Base-by-base conservation (phyloP, 64 coral and sea anemone species). In the Montipora foliosa region DNA sequence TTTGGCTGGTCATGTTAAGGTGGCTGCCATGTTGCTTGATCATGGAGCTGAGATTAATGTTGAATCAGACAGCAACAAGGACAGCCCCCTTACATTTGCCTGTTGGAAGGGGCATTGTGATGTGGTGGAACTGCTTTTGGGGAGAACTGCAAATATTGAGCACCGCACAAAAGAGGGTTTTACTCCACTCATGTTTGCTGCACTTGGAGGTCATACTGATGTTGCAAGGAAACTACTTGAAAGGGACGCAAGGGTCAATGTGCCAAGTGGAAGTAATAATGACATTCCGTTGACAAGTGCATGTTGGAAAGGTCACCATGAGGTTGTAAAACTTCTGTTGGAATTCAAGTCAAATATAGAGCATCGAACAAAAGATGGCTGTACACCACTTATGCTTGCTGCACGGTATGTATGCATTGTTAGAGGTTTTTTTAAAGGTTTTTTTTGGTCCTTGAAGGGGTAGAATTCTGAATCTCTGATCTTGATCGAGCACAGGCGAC, bases 61-160 rank as follows among this genome's bases (percentile, higher is more conserved):
- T 76, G 98, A 99, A 73, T 99, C 98, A 67, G 98, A 99, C 71
- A 99, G 98, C 50, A 99, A 99, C 89, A 99, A 99, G 75, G 98
- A 99, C 16, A 99, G 98, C 68, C 98, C 98, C 90, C 77, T 99
- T 71, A 99, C 98, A 62, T 99, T 99, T 96, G 98, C 98, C 22
- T 99, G 98, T 82, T 99, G 98, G 98, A 99, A 99, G 52, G 98
- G 98, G 12, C 98, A 99, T 86, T 96, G 95, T 89, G 95, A 99
- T 89, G 98, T 99, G 44, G 98, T 99, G 8, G 94, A 99, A 57
- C 74, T 99, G 4, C 89, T 99, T n/a, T 89, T 99, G 80, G 88
- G 89, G 49, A 94, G 98, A 89, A 89, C 77, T 90, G 98, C 98
- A 44, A 99, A 99, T 57, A 99, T 99, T 90, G 98, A 99, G 57